Evolutionary conservation across 37 sponge, comb jelly and placozoan species (phyloP).

Genomic region (Beroe forskalii): DNA sequence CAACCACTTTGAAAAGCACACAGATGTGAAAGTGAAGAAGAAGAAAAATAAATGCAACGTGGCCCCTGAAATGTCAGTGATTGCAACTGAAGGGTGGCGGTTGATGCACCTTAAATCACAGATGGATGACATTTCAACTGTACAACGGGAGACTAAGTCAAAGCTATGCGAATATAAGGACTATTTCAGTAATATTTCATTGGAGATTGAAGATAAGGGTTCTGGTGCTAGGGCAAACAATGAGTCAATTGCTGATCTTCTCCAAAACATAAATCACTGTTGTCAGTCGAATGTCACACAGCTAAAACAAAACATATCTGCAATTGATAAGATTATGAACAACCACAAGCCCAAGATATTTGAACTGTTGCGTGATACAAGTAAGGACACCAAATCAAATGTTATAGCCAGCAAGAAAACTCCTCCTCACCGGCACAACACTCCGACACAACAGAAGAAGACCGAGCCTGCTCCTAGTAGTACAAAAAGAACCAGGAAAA

Average conservation of each 20-base stretch:
- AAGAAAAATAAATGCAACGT: slow-evolving; percentile 3
- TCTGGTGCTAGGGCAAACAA: slow-evolving; percentile 15
- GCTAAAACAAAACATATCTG: slow-evolving; percentile 13
- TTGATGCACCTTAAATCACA: slow-evolving; percentile 41
- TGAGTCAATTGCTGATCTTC: slow-evolving; percentile 28
- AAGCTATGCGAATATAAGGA: slow-evolving; percentile 56
- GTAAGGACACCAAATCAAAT: neutral
- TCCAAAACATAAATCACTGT: slow-evolving; percentile 39
- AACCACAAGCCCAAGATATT: slow-evolving; percentile 28
- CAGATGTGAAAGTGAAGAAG: slow-evolving; percentile 49
- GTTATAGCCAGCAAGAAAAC: neutral
- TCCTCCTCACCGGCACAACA: slow-evolving; percentile 14
- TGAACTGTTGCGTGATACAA: neutral
- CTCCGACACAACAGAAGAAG: slow-evolving; percentile 8
- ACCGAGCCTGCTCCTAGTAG: slow-evolving; percentile 24
- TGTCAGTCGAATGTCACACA: slow-evolving; percentile 37
- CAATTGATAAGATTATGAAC: slow-evolving; percentile 30
- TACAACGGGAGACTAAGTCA: slow-evolving; percentile 33
- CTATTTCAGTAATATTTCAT: slow-evolving; percentile 50
- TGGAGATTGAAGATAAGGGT: slow-evolving; percentile 53
- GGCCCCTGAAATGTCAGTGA: neutral
- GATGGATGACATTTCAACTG: slow-evolving; percentile 14
- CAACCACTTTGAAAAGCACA: slow-evolving; percentile 34
- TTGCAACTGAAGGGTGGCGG: slow-evolving; percentile 39
- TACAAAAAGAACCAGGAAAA: slow-evolving; percentile 26